Percentiles rank a stretch among this genome's conserved stretches.
phyloP scores from a whole-genome alignment of 1,140 invertebrate genomes.

The Lepidurus apus region DNA sequence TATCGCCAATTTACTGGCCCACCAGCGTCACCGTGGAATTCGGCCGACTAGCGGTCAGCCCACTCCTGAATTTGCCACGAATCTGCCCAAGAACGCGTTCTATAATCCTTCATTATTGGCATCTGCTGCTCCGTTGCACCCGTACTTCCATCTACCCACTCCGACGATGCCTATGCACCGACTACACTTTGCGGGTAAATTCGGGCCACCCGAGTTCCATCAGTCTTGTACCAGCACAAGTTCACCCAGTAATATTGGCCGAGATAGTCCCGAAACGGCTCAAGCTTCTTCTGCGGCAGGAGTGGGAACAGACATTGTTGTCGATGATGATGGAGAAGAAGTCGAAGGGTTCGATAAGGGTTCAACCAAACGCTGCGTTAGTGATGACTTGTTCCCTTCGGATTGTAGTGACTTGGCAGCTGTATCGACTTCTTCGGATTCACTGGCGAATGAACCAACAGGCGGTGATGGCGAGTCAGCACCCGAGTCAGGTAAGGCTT shows the following conservation, averaged over 20 bases:
- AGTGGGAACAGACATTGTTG: neutral
- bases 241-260: neutral
- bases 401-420: constrained; percentile 1
- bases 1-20: neutral
- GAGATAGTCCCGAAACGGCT: neutral
- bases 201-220: neutral
- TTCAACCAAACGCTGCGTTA: neutral
- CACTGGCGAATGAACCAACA: neutral
- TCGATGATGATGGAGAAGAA: neutral
- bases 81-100: neutral
- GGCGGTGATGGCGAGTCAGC: neutral
- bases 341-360: neutral
- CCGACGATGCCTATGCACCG: neutral
- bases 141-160: neutral
- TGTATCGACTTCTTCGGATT: neutral
- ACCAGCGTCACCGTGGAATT: neutral
- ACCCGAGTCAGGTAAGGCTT: neutral
- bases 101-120: neutral
- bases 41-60: neutral
- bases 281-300: neutral
- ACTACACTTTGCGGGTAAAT: neutral
- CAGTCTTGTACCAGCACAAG: neutral
- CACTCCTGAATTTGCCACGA: neutral
- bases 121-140: neutral
- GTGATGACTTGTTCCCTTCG: constrained; percentile 7